Evolutionary conservation across 2,888 invertebrate genomes (phyloP).

Genomic region (Cephus runcator): DNA sequence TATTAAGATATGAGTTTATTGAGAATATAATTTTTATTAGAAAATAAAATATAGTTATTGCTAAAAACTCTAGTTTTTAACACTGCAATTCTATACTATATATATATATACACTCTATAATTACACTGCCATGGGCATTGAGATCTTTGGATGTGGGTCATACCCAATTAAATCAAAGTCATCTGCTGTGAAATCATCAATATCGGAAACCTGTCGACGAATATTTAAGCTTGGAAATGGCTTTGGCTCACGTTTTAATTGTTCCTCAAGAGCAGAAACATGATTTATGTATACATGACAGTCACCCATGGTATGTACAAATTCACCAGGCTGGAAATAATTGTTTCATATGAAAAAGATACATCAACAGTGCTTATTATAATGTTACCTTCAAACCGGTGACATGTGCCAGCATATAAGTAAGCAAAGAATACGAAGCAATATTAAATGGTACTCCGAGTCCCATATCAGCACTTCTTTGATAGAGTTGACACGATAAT

Average conservation of each 20-base stretch:
- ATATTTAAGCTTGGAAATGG: conserved; percentile 87
- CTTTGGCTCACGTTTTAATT: conserved; percentile 81
- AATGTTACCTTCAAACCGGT: conserved; percentile 82
- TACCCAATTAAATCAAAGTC: conserved; percentile 89
- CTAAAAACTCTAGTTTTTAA: conserved; percentile 21
- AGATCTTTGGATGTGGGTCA: conserved; percentile 88
- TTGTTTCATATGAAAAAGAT: conserved; percentile 1
- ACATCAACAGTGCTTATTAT: neutral
- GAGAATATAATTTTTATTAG: conserved; percentile 58
- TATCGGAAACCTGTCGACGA: conserved; percentile 76
- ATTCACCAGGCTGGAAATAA: conserved; percentile 82
- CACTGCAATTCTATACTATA: conserved; percentile 55
- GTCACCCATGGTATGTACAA: conserved; percentile 95
- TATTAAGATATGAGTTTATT: conserved; percentile 51
- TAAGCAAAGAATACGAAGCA: conserved; percentile 93
- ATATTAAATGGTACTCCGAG: conserved; percentile 99
- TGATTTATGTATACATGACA: conserved; percentile 95
- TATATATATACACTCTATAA: neutral
- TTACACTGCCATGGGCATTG: conserved; percentile 93
- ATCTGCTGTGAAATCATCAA: conserved; percentile 88
- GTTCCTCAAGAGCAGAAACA: conserved; percentile 82
- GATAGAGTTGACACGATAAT: conserved; percentile 92
- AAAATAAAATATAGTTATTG: conserved; percentile 52
- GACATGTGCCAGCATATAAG: conserved; percentile 95
- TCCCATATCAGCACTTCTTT: conserved; percentile 97